Percentiles rank a stretch among this genome's conserved stretches.
These are phyloP conservation scores for Tiliacea citrago DNA, from an alignment of 2,888 invertebrate genomes.

Conservation along the genomic window DNA sequence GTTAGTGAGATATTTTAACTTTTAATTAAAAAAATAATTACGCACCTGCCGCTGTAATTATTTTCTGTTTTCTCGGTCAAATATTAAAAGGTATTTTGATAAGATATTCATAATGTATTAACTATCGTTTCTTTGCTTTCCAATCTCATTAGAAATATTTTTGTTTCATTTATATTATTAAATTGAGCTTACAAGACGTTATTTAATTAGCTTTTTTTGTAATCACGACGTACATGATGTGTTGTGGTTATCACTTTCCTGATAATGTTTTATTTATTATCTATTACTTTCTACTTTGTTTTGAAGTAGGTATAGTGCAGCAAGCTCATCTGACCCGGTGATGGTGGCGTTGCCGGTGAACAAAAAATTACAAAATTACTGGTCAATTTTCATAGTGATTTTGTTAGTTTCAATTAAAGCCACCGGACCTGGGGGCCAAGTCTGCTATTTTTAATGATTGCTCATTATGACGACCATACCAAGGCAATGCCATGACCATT, in stretches of 20 bases:
- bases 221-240: neutral
- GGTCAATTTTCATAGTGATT: too few relatives aligned
- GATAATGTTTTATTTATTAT: neutral
- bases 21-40: slow-evolving; percentile 7
- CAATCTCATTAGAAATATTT: neutral
- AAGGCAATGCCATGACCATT: too few relatives aligned
- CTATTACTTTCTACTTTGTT: neutral
- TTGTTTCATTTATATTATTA: slow-evolving; percentile 20
- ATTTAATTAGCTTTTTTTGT: slow-evolving; percentile 8
- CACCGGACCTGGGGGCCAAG: too few relatives aligned
- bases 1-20: neutral
- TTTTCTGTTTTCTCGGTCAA: neutral
- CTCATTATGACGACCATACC: too few relatives aligned
- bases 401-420: too few relatives aligned
- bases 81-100: neutral
- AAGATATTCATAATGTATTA: neutral
- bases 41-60: neutral
- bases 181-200: slow-evolving; percentile 1
- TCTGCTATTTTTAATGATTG: too few relatives aligned
- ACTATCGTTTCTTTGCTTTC: neutral
- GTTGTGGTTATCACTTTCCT: slow-evolving; percentile 9
- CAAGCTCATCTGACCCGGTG: too few relatives aligned
- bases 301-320: too few relatives aligned
- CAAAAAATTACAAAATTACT: too few relatives aligned
- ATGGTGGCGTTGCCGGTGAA: too few relatives aligned